These are phyloP conservation scores for Hydractinia symbiolongicarpus DNA, from an alignment of 30 jellyfish, hydroid and myxozoan genomes.

Conservation along the genomic window DNA sequence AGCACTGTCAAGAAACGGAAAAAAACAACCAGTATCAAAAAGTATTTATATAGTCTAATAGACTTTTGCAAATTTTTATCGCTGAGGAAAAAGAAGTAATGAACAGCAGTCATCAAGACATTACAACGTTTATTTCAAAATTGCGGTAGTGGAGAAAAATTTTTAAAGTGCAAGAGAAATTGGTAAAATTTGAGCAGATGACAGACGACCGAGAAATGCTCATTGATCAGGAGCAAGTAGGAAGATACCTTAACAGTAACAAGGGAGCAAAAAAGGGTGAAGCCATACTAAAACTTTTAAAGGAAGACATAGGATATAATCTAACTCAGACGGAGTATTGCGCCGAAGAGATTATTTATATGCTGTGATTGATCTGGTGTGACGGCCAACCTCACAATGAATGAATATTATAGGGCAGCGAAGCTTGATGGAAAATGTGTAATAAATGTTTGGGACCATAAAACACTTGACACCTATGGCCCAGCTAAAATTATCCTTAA, in stretches of 20 bases:
- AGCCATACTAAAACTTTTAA: background rate
- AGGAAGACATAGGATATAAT: background rate
- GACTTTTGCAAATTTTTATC: background rate
- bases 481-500: conserved; percentile 2
- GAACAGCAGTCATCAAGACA: background rate
- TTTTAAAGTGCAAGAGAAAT: background rate
- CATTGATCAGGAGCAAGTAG: background rate
- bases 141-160: background rate
- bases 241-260: background rate
- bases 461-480: conserved; percentile 7
- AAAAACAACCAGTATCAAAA: background rate
- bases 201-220: background rate
- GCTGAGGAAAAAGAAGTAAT: background rate
- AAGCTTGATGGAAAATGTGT: background rate
- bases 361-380: background rate
- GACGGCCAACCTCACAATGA: conserved; percentile 3
- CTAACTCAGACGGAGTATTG: conserved; percentile 10
- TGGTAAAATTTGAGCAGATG: background rate
- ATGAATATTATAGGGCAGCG: background rate
- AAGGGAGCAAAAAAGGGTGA: background rate
- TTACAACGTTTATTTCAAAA: background rate
- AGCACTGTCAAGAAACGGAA: background rate
- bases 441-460: conserved; percentile 20
- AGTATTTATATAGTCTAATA: background rate
- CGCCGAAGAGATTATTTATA: conserved; percentile 3